Conservation (phyloP, 2,113 vertebrate species). For the Thinocorus orbignyianus region DNA sequence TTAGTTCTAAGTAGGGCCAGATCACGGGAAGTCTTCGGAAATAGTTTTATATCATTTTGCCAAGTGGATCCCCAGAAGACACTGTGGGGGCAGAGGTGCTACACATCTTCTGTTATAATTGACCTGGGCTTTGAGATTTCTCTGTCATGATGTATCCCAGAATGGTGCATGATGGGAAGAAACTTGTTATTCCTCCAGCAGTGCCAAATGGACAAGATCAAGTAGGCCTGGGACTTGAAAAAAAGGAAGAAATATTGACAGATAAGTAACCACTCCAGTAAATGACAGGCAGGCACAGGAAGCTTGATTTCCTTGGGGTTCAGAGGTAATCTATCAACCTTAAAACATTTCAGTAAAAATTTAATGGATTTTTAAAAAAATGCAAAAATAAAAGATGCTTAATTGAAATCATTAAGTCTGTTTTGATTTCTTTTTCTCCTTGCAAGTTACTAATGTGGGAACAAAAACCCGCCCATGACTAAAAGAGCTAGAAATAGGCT, state of each 20-base stretch:
- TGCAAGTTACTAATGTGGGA: not conserved
- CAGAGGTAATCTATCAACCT: conserved; percentile 75
- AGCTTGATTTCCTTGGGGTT: conserved; percentile 69
- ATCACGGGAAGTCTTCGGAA: conserved; percentile 71
- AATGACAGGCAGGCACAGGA: conserved; percentile 75
- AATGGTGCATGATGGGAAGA: conserved; percentile 81
- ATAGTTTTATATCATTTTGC: conserved; percentile 76
- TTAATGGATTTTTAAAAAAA: not conserved
- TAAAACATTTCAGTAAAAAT: conserved; percentile 63
- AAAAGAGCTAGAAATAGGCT: not conserved
- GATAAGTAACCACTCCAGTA: conserved; percentile 77
- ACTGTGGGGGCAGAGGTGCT: conserved; percentile 75
- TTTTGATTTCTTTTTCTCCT: conserved; percentile 31
- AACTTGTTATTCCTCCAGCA: conserved; percentile 82
- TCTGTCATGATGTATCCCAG: conserved; percentile 83
- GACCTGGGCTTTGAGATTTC: conserved; percentile 88
- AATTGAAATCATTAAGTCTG: conserved; percentile 64
- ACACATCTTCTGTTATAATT: conserved; percentile 85
- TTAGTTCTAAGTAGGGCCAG: conserved; percentile 72
- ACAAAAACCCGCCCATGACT: not conserved
- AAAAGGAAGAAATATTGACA: conserved; percentile 81
- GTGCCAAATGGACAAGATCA: conserved; percentile 82
- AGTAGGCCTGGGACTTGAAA: conserved; percentile 80
- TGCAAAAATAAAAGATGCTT: conserved; percentile 44
- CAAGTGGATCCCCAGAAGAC: conserved; percentile 80